Conservation (phyloP, 1,140 invertebrate species). For the Drosophila micromelanica region DNA sequence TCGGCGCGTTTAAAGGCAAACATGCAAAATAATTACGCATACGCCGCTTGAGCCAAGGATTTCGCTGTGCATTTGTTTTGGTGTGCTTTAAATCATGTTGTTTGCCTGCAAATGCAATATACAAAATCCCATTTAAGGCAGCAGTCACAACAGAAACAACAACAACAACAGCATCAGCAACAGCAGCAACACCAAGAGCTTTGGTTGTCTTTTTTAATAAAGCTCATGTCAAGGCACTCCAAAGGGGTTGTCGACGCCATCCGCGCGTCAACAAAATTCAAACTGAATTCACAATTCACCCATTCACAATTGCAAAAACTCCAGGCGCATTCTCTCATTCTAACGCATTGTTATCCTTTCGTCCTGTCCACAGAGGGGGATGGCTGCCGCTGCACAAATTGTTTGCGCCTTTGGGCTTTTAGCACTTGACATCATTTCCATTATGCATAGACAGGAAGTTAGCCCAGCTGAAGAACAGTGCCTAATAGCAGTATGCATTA, state of each 20-base stretch:
- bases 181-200: neutral
- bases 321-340: neutral
- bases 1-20: constrained; percentile 2
- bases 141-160: constrained; percentile 1
- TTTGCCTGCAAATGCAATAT: constrained; percentile 22
- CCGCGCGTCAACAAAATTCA: constrained; percentile 12
- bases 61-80: constrained; percentile 31
- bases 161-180: constrained; percentile 5
- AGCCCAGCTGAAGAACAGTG: constrained; percentile 12
- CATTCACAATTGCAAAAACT: neutral
- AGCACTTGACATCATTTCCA: constrained; percentile 50
- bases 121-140: neutral
- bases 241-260: constrained; percentile 33
- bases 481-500: neutral
- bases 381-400: neutral
- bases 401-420: constrained; percentile 24
- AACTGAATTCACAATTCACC: constrained; percentile 5
- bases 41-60: constrained; percentile 50
- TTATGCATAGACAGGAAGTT: constrained; percentile 40
- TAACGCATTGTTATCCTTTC: neutral
- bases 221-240: constrained; percentile 56
- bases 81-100: constrained; percentile 11
- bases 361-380: neutral
- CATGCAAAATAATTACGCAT: constrained; percentile 35
- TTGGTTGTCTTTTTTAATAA: constrained; percentile 50